A percentile compares a stretch with the other conserved stretches of the same genome.
These are phyloP conservation scores for Scortum barcoo DNA, from an alignment of 2,113 vertebrate species.

Conservation along the genomic window DNA sequence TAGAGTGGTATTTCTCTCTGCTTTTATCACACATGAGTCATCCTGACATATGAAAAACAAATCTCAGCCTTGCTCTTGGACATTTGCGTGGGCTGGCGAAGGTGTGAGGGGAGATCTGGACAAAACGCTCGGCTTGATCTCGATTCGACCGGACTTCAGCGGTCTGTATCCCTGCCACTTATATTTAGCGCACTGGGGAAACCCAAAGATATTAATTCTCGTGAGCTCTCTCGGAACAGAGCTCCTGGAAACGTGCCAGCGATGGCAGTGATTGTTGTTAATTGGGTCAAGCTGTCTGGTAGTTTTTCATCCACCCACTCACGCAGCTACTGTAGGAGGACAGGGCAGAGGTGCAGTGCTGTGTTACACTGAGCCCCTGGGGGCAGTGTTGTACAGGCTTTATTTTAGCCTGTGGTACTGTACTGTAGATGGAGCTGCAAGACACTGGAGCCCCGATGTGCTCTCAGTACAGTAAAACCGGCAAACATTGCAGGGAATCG, in stretches of 20 bases:
- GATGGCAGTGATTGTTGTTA: conserved; percentile 61
- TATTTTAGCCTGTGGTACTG: not conserved
- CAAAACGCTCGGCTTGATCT: conserved; percentile 35
- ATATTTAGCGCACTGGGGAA: conserved; percentile 49
- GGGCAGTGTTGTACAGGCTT: conserved; percentile 78
- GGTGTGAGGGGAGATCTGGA: conserved; percentile 51
- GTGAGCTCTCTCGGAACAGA: conserved; percentile 37
- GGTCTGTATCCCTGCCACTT: conserved; percentile 31
- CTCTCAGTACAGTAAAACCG: conserved; percentile 16
- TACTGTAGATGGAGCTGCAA: not conserved
- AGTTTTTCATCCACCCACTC: conserved; percentile 63
- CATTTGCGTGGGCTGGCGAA: conserved; percentile 52
- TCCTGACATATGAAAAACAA: conserved; percentile 63
- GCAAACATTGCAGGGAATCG: not conserved
- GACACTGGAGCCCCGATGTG: conserved; percentile 8
- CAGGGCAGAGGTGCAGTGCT: conserved; percentile 45
- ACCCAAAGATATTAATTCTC: conserved; percentile 55
- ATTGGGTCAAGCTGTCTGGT: conserved; percentile 71
- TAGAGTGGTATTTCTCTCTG: conserved; percentile 12
- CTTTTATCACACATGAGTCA: conserved; percentile 50
- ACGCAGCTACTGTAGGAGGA: conserved; percentile 22
- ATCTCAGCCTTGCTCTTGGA: conserved; percentile 41
- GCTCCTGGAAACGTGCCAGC: conserved; percentile 47
- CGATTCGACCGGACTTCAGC: conserved; percentile 49
- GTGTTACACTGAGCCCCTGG: conserved; percentile 60